These are phyloP conservation scores for Nymphicus hollandicus DNA, from an alignment of 2,113 vertebrate genomes.

Conservation along the genomic window DNA sequence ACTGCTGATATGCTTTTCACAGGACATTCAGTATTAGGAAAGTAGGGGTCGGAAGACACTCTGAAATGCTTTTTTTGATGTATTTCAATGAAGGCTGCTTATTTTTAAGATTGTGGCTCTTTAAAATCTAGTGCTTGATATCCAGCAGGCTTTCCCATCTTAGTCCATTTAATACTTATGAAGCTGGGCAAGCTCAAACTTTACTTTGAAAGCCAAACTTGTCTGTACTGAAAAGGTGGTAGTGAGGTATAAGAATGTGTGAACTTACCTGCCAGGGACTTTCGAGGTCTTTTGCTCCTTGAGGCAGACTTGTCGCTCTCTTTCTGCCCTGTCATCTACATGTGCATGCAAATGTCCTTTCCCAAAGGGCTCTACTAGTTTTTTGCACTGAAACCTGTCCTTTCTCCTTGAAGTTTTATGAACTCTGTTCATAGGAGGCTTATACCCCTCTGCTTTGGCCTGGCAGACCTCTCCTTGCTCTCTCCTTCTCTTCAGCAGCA, in stretches of 20 bases:
- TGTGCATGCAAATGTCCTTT: fast-evolving
- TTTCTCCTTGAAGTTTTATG: background rate
- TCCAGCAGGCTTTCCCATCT: background rate
- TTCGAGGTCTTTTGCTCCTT: background rate
- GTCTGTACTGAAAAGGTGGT: background rate
- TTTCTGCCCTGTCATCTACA: background rate
- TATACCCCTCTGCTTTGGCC: background rate
- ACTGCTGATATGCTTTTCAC: background rate
- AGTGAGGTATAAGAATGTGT: background rate
- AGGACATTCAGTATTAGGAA: background rate
- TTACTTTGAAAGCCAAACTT: background rate
- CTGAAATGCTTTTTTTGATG: background rate
- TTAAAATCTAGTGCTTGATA: background rate
- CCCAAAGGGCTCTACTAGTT: background rate
- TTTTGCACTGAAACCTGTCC: background rate
- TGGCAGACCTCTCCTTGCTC: background rate
- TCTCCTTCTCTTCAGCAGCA: background rate
- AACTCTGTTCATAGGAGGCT: background rate
- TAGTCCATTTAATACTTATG: background rate
- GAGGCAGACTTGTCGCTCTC: background rate
- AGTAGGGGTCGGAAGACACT: background rate
- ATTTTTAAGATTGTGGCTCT: background rate
- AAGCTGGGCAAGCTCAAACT: background rate
- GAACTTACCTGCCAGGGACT: background rate
- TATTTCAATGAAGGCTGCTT: background rate